Percentiles rank a stretch among this genome's conserved stretches.
phyloP scores from a whole-genome alignment of 2,797 vertebrate genomes.

The Melanotaenia maccullochi region DNA sequence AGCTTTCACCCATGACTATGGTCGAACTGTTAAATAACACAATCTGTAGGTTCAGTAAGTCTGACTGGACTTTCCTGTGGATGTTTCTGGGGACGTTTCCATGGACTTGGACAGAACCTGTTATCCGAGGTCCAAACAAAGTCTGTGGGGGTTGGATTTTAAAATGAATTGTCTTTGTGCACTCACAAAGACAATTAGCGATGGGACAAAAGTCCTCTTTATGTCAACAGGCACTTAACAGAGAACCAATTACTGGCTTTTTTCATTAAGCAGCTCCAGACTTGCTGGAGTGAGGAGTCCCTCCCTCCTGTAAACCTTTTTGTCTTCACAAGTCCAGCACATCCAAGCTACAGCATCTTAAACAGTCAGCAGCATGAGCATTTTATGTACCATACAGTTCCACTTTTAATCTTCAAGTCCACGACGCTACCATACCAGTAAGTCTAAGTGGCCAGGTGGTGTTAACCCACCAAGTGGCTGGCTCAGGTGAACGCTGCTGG shows the following conservation, averaged over 20 bases:
- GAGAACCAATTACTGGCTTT: not conserved
- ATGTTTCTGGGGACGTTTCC: not conserved
- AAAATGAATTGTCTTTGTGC: conserved; percentile 9
- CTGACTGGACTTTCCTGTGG: not conserved
- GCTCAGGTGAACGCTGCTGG: conserved; percentile 7
- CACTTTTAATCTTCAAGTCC: not conserved
- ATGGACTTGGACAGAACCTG: not conserved
- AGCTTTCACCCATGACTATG: no score
- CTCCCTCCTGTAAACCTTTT: not conserved
- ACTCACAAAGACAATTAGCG: not conserved
- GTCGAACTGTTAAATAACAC: no score
- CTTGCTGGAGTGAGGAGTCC: conserved; percentile 2
- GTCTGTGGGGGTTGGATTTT: not conserved
- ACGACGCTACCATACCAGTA: conserved; percentile 3
- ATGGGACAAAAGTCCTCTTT: not conserved
- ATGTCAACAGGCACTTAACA: conserved; percentile 12
- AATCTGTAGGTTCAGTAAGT: not conserved
- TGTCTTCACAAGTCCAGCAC: conserved; percentile 7
- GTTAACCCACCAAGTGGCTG: conserved; percentile 8
- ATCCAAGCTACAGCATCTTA: conserved; percentile 1
- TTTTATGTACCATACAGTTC: not conserved
- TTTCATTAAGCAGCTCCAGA: conserved; percentile 6
- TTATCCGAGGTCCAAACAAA: conserved; percentile 13
- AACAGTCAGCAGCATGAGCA: not conserved
- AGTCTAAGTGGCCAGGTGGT: conserved; percentile 8